Conservation (phyloP, 2,797 vertebrate species). For the Amazonetta brasiliensis region DNA sequence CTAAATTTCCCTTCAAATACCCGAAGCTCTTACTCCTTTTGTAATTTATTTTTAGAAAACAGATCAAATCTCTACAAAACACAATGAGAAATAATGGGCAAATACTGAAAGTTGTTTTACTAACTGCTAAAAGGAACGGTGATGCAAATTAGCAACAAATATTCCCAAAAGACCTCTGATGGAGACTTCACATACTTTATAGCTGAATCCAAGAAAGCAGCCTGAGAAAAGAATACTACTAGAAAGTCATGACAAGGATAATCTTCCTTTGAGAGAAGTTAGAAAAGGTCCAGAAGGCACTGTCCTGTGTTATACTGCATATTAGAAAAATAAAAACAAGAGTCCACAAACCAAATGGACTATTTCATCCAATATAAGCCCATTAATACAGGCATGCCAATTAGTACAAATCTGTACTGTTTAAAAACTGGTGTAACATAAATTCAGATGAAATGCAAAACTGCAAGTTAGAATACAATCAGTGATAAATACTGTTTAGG, state of each 20-base stretch:
- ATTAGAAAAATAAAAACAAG: not conserved
- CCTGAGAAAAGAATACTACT: not conserved
- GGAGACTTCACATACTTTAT: not conserved
- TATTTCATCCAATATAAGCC: not conserved
- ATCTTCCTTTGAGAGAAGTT: not conserved
- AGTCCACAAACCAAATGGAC: fast-evolving
- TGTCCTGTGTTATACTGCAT: not conserved
- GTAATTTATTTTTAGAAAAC: not conserved
- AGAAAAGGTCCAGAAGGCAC: not conserved
- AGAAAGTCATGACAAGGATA: not conserved
- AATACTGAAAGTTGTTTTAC: not conserved
- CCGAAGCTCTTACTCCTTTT: not conserved
- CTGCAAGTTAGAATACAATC: not conserved
- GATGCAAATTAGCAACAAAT: not conserved
- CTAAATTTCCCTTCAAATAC: not conserved
- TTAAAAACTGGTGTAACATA: not conserved
- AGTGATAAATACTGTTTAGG: not conserved
- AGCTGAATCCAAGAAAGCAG: not conserved
- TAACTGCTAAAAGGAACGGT: not conserved
- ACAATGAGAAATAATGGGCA: not conserved
- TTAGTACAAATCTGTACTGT: not conserved
- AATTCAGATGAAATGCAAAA: not conserved
- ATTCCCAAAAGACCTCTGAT: not conserved
- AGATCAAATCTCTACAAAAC: not conserved
- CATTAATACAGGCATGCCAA: not conserved